These are phyloP conservation scores for Nemotelus pantherinus DNA, from an alignment of 2,888 invertebrate species.

Conservation along the genomic window DNA sequence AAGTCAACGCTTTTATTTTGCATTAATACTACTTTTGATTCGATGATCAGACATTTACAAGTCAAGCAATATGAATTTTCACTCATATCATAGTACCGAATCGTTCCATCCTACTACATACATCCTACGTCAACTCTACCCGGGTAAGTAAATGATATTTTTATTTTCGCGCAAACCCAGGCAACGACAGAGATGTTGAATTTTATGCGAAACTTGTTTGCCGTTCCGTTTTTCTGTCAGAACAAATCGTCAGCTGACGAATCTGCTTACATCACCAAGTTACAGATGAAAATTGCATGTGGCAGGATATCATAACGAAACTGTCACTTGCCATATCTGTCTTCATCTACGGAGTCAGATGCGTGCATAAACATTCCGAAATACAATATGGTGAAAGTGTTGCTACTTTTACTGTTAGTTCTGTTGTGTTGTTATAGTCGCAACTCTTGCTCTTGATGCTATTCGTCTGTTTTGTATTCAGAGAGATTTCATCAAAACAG, in stretches of 20 bases:
- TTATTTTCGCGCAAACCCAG: neutral
- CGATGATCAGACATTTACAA: no score
- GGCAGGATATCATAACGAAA: conserved; percentile 42
- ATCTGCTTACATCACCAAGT: neutral
- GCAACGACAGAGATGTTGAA: neutral
- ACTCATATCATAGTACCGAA: no score
- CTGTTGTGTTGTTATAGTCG: neutral
- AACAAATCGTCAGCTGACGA: conserved; percentile 4
- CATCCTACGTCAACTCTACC: neutral
- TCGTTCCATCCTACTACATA: neutral
- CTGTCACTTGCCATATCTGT: conserved; percentile 40
- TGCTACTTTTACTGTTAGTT: neutral
- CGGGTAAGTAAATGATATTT: neutral
- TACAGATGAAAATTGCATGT: conserved; percentile 41
- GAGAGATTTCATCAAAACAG: conserved; percentile 32
- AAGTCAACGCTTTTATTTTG: no score
- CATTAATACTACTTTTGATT: no score
- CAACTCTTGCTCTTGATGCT: neutral
- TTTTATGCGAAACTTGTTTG: neutral
- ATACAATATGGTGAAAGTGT: conserved; percentile 10
- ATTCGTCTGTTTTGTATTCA: conserved; percentile 37
- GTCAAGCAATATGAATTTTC: no score
- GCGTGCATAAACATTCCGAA: conserved; percentile 35
- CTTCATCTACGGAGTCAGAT: conserved; percentile 21
- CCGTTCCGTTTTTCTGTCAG: conserved; percentile 1